Percentiles rank a stretch among this genome's conserved stretches.
These are phyloP conservation scores for Zhengitettix transpicula DNA, from an alignment of 2,888 invertebrate genomes.

Conservation along the genomic window DNA sequence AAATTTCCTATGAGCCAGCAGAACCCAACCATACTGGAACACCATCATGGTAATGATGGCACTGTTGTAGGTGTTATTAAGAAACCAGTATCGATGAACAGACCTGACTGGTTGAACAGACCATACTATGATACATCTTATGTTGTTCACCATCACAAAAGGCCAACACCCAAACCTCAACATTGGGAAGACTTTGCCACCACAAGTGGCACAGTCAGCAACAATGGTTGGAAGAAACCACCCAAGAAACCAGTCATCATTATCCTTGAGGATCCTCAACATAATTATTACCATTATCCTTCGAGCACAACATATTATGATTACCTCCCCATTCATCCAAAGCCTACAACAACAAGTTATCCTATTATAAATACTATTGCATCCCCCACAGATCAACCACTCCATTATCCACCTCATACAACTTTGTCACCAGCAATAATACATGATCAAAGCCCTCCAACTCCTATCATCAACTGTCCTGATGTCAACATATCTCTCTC, in stretches of 20 bases:
- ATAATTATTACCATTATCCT: slow-evolving; percentile 3
- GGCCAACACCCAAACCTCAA: slow-evolving; percentile 1
- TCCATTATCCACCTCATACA: background rate
- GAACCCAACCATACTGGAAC: slow-evolving; percentile 1
- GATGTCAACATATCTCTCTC: background rate
- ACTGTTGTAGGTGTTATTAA: slow-evolving; percentile 3
- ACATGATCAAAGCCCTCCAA: background rate
- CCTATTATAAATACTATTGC: background rate
- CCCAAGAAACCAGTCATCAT: slow-evolving; percentile 4
- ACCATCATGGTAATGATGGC: background rate
- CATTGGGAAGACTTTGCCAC: slow-evolving; percentile 9
- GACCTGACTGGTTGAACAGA: background rate
- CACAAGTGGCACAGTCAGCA: background rate
- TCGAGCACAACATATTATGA: background rate
- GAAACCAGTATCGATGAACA: slow-evolving; percentile 3
- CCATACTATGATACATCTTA: background rate
- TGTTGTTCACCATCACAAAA: background rate
- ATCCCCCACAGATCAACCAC: background rate
- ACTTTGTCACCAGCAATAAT: background rate
- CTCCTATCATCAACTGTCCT: background rate
- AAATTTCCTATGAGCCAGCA: background rate
- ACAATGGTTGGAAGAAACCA: background rate
- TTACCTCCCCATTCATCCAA: background rate
- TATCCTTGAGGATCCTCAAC: slow-evolving; percentile 4
- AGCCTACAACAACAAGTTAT: slow-evolving; percentile 2